These are phyloP conservation scores for Phorcus lineatus DNA, from an alignment of 2,888 invertebrate species.

Conservation along the genomic window DNA sequence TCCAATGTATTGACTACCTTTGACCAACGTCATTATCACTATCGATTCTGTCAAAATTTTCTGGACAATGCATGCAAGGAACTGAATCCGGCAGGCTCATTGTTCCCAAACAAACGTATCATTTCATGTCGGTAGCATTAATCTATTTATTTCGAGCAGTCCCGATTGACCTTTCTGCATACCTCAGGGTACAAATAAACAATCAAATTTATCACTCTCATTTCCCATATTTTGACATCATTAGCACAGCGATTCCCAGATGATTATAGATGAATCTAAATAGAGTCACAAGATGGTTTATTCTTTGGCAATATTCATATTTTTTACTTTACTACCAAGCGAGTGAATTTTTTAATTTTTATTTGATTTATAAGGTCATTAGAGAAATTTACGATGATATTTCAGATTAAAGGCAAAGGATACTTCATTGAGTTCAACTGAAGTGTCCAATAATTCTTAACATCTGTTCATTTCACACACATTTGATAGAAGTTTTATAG, in stretches of 20 bases:
- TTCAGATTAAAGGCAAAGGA: too few relatives aligned
- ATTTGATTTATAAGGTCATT: too few relatives aligned
- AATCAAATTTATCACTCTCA: background rate
- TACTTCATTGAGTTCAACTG: too few relatives aligned
- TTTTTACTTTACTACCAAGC: too few relatives aligned
- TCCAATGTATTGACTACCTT: background rate
- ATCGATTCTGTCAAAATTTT: background rate
- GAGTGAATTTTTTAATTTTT: too few relatives aligned
- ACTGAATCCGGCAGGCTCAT: background rate
- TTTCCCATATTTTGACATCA: background rate
- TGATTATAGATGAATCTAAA: background rate
- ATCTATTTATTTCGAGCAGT: background rate
- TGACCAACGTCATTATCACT: conserved; percentile 2
- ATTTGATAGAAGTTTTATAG: too few relatives aligned
- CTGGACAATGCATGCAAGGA: background rate
- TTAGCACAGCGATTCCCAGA: background rate
- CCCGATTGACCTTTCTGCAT: background rate
- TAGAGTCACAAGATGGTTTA: background rate
- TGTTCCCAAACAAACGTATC: conserved; percentile 7
- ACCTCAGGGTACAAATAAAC: background rate
- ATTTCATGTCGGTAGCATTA: background rate
- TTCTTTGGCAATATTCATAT: too few relatives aligned
- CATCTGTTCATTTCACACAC: too few relatives aligned
- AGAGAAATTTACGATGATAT: too few relatives aligned
- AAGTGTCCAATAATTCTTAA: too few relatives aligned